Evolutionary conservation across 2,888 invertebrate species (phyloP).

Genomic region (Nycteola revayana): DNA sequence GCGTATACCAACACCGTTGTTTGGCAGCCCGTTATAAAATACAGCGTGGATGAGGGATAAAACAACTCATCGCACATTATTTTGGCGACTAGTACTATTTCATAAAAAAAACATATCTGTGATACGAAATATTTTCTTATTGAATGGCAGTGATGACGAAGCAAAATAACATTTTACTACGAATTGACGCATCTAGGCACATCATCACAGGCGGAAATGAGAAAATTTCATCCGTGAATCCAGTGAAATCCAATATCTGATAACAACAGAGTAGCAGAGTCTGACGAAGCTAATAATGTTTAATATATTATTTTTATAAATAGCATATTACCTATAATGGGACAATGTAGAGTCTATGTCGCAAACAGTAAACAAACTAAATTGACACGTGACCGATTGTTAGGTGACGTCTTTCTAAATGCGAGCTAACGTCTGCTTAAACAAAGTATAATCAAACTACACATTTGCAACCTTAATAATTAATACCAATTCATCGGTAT

Average conservation of each 20-base stretch:
- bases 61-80: no score
- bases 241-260: neutral
- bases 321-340: conserved; percentile 24
- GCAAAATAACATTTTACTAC: no score
- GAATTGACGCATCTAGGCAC: no score
- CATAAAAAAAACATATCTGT: no score
- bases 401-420: conserved; percentile 42
- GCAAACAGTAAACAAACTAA: conserved; percentile 48
- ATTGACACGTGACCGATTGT: conserved; percentile 45
- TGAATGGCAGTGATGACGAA: no score
- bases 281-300: no score
- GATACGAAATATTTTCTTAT: no score
- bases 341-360: conserved; percentile 46
- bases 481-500: no score
- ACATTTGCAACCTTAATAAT: conserved; percentile 20
- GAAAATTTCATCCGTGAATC: no score
- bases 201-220: no score
- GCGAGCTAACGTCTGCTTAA: conserved; percentile 22
- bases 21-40: conserved; percentile 27
- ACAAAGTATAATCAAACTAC: conserved; percentile 5
- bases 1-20: conserved; percentile 42
- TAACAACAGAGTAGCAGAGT: neutral
- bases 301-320: no score
- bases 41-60: conserved; percentile 15
- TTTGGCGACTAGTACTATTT: no score